These are phyloP conservation scores for Tetramorium parvispinum DNA, from an alignment of 1,140 invertebrate genomes.

Conservation along the genomic window DNA sequence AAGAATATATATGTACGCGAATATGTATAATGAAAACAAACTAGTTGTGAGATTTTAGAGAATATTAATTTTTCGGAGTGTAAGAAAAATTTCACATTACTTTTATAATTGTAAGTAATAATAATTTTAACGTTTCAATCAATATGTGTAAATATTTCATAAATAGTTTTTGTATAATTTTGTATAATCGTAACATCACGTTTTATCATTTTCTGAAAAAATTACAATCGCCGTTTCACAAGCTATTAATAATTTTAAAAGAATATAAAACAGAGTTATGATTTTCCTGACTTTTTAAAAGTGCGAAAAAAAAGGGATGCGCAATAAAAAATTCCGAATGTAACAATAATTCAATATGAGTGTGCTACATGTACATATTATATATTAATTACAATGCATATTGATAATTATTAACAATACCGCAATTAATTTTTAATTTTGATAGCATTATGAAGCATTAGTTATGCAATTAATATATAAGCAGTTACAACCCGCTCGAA, in stretches of 20 bases:
- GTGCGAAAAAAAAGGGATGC: background rate
- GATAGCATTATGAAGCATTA: background rate
- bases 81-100: background rate
- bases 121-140: background rate
- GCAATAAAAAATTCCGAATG: background rate
- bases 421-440: background rate
- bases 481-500: background rate
- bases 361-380: background rate
- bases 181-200: background rate
- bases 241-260: background rate
- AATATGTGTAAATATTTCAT: background rate
- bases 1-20: background rate
- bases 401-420: background rate
- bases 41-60: background rate
- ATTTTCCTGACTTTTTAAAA: background rate
- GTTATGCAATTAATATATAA: background rate
- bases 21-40: background rate
- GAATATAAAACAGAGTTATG: background rate
- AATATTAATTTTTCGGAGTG: background rate
- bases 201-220: background rate
- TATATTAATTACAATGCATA: background rate
- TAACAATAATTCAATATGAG: background rate
- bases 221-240: background rate
- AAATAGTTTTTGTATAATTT: background rate
- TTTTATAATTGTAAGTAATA: background rate